Base-by-base conservation (phyloP, 2,797 vertebrate species). In the Lutjanus campechanus region DNA sequence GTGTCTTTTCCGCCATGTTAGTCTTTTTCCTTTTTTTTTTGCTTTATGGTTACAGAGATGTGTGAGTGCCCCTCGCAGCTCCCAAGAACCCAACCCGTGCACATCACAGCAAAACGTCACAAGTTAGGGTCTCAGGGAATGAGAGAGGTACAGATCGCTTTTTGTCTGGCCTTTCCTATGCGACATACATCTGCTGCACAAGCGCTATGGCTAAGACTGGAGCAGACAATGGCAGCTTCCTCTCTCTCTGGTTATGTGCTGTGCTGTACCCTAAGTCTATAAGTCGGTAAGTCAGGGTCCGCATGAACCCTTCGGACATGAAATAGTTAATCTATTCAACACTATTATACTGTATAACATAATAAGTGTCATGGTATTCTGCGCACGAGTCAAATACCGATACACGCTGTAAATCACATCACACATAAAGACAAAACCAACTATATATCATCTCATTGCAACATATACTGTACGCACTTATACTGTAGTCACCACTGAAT, bases 101-200 rank as follows among this genome's bases (percentile, higher is more conserved):
- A 99, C 97, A 97, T 96, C 95, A 96, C 97, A 97, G 96, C 96
- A 96, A 97, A 98, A 98, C 97, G 97, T 99, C 98, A 99, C 98
- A 99, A 99, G 98, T 99, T 99, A 99, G 98, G 98, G 98, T 99
- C 98, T 99, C 98, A 99, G 98, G 98, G 98, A 99, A 96, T 97
- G 97, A 97, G 98, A 97, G 97, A 96, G 96, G 97, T 96, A 97
- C 98, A 95, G 86, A 91, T 90, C 68, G 81, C 67, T 69, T 84
- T 84, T 77, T 63, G 60, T 70, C 54, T 69, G 74, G 86, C 44
- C 72, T 84, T 76, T 71, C 53, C 58, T 85, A 50, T 77, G 81
- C 79, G 83, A 71, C 79, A 65, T 50, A 60, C 75, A 81, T 73
- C 79, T 68, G 83, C 84, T 76, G 81, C 76, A 76, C 12, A n/a